Evolutionary conservation across 2,888 invertebrate genomes (phyloP).

Genomic region (Apodemia zela): DNA sequence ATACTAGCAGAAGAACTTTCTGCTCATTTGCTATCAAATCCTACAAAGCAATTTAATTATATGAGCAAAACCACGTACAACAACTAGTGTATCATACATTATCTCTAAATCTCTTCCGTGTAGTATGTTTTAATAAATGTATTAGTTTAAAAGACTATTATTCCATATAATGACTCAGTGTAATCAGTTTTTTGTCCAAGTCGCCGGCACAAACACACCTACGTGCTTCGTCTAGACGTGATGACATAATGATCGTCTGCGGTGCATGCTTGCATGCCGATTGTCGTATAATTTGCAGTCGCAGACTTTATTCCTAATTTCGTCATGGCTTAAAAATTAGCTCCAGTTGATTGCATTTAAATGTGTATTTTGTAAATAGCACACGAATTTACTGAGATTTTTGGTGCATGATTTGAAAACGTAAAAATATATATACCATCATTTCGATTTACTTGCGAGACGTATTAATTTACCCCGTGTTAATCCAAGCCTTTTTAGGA

Average conservation of each 20-base stretch:
- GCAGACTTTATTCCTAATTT: slow-evolving; percentile 8
- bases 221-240: slow-evolving; percentile 42
- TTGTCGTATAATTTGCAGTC: slow-evolving; percentile 15
- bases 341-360: slow-evolving; percentile 10
- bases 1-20: too few species aligned
- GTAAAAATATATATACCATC: too few species aligned
- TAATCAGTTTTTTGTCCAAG: slow-evolving; percentile 14
- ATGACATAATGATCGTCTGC: slow-evolving; percentile 24
- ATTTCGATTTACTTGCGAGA: too few species aligned
- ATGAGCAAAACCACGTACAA: neutral
- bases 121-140: neutral
- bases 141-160: slow-evolving; percentile 2
- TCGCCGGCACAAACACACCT: slow-evolving; percentile 11
- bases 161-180: slow-evolving; percentile 12
- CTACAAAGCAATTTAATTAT: too few species aligned
- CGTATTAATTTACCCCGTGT: too few species aligned
- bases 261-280: slow-evolving; percentile 20
- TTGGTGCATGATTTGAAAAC: too few species aligned
- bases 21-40: too few species aligned
- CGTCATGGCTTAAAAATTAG: slow-evolving; percentile 13
- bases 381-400: neutral
- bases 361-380: slow-evolving; percentile 10
- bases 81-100: neutral
- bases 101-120: slow-evolving; percentile 7
- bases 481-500: too few species aligned